A percentile compares a stretch with the other conserved stretches of the same genome.
Evolutionary conservation across 2,113 vertebrate genomes (phyloP).

Genomic region (human): GRCh38 chr6:157084501-157085000

Average conservation of each 20-base stretch:
- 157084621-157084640: background rate
- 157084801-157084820: constrained; percentile 92
- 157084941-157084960: background rate
- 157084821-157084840: constrained; percentile 95
- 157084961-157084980: background rate
- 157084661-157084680: constrained; percentile 98
- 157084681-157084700: constrained; percentile 96
- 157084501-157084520: background rate
- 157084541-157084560: background rate
- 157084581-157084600: background rate
- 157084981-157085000: background rate
- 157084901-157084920: constrained; percentile 84
- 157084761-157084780: constrained; percentile 95
- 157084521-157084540: background rate
- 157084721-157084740: constrained; percentile 89
- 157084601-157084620: background rate
- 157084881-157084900: constrained; percentile 95
- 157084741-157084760: constrained; percentile 94
- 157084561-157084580: background rate
- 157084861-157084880: constrained; percentile 95
- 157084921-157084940: background rate
- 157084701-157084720: constrained; percentile 93
- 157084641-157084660: constrained; percentile 73
- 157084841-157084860: constrained; percentile 94
- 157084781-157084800: constrained; percentile 96